These are phyloP conservation scores for Chaitophorus viminalis DNA, from an alignment of 2,888 invertebrate genomes.

Conservation along the genomic window DNA sequence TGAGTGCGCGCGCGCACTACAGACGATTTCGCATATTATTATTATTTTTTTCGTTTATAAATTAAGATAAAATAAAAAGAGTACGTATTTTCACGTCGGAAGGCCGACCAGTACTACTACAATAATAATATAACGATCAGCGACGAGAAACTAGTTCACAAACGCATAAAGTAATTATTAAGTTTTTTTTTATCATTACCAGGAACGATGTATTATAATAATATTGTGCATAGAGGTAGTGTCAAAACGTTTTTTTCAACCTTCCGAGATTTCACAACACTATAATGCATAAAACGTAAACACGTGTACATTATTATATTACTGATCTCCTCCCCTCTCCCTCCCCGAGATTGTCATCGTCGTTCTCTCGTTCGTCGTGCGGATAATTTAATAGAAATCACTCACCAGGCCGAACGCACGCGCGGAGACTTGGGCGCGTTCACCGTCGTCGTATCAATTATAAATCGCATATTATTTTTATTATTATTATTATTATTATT, in stretches of 20 bases:
- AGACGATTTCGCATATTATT: background rate
- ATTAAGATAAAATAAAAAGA: background rate
- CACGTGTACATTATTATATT: too few relatives aligned
- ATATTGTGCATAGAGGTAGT: too few relatives aligned
- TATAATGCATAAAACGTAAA: too few relatives aligned
- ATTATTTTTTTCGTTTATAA: background rate
- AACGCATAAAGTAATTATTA: background rate
- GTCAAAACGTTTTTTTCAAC: background rate
- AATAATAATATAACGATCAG: background rate
- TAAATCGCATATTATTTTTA: too few relatives aligned
- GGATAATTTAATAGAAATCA: too few relatives aligned
- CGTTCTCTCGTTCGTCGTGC: background rate
- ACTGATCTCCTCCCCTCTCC: too few relatives aligned
- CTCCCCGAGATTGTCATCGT: background rate
- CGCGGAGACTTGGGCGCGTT: too few relatives aligned
- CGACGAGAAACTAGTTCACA: background rate
- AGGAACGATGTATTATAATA: background rate
- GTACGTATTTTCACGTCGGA: background rate
- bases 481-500: too few relatives aligned
- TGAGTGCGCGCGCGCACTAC: background rate
- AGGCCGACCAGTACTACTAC: background rate
- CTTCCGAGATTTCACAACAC: background rate
- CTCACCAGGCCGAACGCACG: too few relatives aligned
- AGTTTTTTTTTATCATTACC: background rate
- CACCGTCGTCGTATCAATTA: too few relatives aligned